These are phyloP conservation scores for Anguilla pacifica DNA, from an alignment of 2,797 vertebrate genomes.

Conservation along the genomic window DNA sequence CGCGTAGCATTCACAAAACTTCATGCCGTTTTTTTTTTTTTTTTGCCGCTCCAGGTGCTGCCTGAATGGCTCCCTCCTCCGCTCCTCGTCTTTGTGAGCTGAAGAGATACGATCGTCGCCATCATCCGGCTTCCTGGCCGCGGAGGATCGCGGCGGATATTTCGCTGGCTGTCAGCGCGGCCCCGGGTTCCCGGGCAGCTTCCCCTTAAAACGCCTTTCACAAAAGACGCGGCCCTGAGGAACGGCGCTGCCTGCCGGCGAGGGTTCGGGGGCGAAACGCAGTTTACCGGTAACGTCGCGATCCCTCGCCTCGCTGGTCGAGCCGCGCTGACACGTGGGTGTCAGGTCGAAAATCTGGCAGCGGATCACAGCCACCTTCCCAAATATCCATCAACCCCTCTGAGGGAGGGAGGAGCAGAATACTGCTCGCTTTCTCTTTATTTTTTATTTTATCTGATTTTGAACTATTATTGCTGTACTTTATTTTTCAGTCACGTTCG, in stretches of 20 bases:
- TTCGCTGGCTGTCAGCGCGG: not conserved
- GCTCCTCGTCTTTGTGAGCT: not conserved
- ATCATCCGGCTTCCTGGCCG: not conserved
- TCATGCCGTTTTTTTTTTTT: not conserved
- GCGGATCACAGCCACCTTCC: not conserved
- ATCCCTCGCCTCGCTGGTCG: not conserved
- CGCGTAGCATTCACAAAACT: not conserved
- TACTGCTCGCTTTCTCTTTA: not conserved
- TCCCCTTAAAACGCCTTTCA: not conserved
- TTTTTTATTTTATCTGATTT: not conserved
- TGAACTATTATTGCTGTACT: no score
- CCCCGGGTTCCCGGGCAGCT: not conserved
- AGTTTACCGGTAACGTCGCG: not conserved
- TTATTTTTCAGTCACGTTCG: no score
- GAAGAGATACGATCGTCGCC: not conserved
- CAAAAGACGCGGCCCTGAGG: not conserved
- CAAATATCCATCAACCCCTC: not conserved
- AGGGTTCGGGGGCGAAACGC: not conserved
- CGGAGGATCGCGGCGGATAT: not conserved
- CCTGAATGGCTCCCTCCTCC: constrained; percentile 25
- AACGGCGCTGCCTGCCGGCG: not conserved
- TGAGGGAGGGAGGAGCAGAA: not conserved
- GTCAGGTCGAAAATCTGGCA: not conserved
- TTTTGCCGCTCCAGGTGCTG: constrained; percentile 24
- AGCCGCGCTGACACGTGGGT: no score